Evolutionary conservation across 2,113 vertebrate species (phyloP).

Genomic region (Ceyx melanurus): DNA sequence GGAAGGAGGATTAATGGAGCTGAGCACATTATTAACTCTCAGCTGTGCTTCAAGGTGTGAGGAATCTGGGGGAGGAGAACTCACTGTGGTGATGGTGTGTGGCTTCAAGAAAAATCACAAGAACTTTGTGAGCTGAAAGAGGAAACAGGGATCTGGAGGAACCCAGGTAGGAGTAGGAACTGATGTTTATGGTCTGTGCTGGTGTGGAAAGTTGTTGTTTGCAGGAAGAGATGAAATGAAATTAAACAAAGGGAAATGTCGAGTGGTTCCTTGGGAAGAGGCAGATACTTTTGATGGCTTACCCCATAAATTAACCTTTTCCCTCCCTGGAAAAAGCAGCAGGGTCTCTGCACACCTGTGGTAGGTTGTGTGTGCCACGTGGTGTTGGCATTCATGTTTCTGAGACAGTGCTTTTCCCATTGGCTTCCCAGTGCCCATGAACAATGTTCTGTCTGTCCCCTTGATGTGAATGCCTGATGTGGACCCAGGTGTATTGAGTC

Average conservation of each 20-base stretch:
- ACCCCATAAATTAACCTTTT: background rate
- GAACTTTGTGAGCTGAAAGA: rapidly evolving
- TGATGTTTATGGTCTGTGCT: background rate
- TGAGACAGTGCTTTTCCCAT: background rate
- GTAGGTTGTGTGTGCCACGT: background rate
- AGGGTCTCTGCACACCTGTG: background rate
- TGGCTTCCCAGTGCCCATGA: background rate
- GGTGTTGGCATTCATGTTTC: background rate
- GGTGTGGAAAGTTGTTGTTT: background rate
- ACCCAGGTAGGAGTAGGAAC: background rate
- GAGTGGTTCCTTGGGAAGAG: background rate
- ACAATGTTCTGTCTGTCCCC: background rate
- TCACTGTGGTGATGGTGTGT: rapidly evolving
- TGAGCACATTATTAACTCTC: background rate
- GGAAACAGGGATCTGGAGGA: background rate
- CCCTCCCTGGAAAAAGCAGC: background rate
- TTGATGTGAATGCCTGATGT: background rate
- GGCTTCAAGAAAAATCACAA: background rate
- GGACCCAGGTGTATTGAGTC: background rate
- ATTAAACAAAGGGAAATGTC: background rate
- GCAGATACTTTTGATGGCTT: background rate
- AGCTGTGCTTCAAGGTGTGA: background rate
- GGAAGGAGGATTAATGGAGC: background rate
- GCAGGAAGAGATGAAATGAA: background rate
- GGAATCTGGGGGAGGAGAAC: background rate